Evolutionary conservation across 2,113 vertebrate species (phyloP).

Genomic region (Halcyon senegalensis): DNA sequence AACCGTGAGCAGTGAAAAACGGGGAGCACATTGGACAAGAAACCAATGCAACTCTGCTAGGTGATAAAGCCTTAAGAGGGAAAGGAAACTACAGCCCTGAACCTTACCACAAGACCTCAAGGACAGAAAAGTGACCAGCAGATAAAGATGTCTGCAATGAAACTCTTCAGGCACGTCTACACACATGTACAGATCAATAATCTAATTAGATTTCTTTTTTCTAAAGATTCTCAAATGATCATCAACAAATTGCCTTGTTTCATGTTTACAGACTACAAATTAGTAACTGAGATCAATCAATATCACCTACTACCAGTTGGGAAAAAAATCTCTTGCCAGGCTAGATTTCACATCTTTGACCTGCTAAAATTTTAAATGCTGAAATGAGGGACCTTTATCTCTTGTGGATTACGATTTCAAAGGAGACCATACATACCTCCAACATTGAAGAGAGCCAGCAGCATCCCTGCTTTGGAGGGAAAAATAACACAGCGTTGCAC

Average conservation of each 20-base stretch:
- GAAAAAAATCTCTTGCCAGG: background rate
- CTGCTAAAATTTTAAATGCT: background rate
- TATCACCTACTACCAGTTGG: background rate
- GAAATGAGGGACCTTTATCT: background rate
- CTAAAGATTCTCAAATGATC: background rate
- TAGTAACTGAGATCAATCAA: conserved; percentile 1
- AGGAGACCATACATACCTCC: background rate
- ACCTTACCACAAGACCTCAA: background rate
- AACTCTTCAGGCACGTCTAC: background rate
- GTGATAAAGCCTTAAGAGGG: background rate
- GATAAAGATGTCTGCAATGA: background rate
- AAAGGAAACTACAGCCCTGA: background rate
- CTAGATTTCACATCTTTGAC: background rate
- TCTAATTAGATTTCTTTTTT: background rate
- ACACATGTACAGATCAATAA: background rate
- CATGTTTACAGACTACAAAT: conserved; percentile 11
- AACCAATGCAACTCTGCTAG: background rate
- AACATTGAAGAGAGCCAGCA: background rate
- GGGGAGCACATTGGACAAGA: background rate
- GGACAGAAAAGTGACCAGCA: background rate
- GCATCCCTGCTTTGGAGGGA: background rate
- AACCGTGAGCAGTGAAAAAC: background rate
- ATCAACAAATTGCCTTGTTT: background rate
- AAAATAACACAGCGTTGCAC: background rate
- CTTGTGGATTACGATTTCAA: background rate